Evolutionary conservation across 1,140 invertebrate species (phyloP), one percentile per base, ranked within the genome.

Genomic region (Drosophila teissieri): DNA sequence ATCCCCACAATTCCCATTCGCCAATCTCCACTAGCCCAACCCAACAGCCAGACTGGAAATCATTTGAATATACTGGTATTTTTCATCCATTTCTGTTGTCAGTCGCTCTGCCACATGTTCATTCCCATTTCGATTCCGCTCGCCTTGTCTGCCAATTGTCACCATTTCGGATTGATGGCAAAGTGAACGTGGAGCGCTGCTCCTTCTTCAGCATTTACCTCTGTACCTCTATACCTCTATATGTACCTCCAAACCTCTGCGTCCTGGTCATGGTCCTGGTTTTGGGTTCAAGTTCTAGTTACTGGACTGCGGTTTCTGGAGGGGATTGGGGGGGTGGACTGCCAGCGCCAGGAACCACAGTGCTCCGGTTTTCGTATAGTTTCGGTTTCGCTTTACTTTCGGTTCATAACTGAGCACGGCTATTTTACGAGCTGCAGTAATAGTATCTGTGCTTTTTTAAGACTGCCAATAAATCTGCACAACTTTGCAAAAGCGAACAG

Each of bases 91-190:
- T 72, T 72, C 58, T 78, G 57, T 68, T 56, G 39, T 56, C 57
- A 31, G 44, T 77, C 42, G 31, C 31, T 42, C 53, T 55, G 48
- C 46, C 65, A 76, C 64, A 42, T 67, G 56, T 68, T 75, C 72
- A 70, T 75, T 53, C 52, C 39, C 72, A 70, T 75, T 53, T 48
- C 39, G 54, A 77, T 80, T 75, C 48, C 61, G 48, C 46, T 65
- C 45, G 51, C 52, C 63, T 61, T 54, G 60, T 73, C 76, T 74
- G 77, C 67, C 84, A 89, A 89, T 89, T 89, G 84, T 84, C 84
- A 84, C 60, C 77, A 61, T 78, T 89, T 78, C 51, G 55, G 77
- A 89, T 89, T 89, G 84, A 88, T 83, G 73, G 58, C 65, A 46
- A 52, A 55, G 51, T 56, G 73, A 75, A 40, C 46, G 45, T 11